Percentiles rank a stretch among this genome's conserved stretches.
Evolutionary conservation across 2,797 vertebrate genomes (phyloP).

Genomic region (Sphaeramia orbicularis): DNA sequence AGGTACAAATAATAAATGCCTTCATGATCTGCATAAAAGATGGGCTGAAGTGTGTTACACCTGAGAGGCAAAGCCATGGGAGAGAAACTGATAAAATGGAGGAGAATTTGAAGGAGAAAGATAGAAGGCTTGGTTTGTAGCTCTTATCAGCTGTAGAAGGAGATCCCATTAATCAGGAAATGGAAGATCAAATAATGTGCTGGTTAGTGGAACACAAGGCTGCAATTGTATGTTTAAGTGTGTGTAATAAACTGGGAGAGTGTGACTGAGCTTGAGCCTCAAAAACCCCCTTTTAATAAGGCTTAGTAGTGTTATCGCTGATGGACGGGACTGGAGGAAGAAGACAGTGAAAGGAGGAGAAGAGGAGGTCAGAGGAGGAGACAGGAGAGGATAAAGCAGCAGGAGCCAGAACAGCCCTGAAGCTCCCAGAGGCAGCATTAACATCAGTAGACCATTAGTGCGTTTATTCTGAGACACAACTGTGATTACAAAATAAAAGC

Average conservation of each 20-base stretch:
- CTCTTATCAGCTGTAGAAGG: slow-evolving; percentile 62
- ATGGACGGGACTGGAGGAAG: slow-evolving; percentile 32
- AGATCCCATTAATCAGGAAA: slow-evolving; percentile 73
- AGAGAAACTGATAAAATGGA: slow-evolving; percentile 41
- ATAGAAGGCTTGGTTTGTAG: slow-evolving; percentile 41
- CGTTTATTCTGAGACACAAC: slow-evolving; percentile 17
- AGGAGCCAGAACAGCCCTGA: not conserved
- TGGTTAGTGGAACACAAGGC: slow-evolving; percentile 31
- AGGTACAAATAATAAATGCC: slow-evolving; percentile 39
- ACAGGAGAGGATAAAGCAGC: not conserved
- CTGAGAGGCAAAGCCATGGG: slow-evolving; percentile 14
- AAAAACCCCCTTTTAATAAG: slow-evolving; percentile 50
- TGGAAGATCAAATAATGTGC: slow-evolving; percentile 67
- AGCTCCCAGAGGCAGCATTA: not conserved
- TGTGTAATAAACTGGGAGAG: slow-evolving; percentile 43
- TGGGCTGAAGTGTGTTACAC: slow-evolving; percentile 13
- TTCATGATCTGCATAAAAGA: slow-evolving; percentile 46
- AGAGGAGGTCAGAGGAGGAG: slow-evolving; percentile 20
- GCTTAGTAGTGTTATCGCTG: slow-evolving; percentile 58
- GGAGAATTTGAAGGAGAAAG: slow-evolving; percentile 57
- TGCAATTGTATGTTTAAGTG: slow-evolving; percentile 15
- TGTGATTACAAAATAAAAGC: not conserved
- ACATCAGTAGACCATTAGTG: not conserved
- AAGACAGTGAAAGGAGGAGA: slow-evolving; percentile 12
- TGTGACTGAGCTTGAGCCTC: slow-evolving; percentile 36